Evolutionary conservation across 1,140 invertebrate genomes (phyloP), one percentile per base, ranked within the genome.

Genomic region (Ceratina japonica): DNA sequence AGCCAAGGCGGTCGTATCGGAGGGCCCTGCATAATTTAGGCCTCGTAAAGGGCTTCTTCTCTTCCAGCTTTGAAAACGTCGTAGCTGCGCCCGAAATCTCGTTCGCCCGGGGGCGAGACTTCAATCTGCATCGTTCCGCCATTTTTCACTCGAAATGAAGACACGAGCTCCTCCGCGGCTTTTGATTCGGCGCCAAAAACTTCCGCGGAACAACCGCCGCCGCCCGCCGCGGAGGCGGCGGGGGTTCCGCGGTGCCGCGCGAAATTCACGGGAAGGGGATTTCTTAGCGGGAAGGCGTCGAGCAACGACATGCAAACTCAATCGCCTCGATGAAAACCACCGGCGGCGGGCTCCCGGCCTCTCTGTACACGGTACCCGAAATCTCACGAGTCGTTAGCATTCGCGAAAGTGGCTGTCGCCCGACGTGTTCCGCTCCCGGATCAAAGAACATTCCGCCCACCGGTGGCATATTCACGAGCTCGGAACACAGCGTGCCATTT

Each of bases 301-400:
- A 63, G 22, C 72, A 52, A 65, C 37, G 63, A 22, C 75, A 77
- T 52, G 58, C 44, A 70, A 71, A 77, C 51, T 63, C 66, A 52
- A 71, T 61, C 22, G 51, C 18, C 24, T 31, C 24, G 49, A 2
- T 7, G 66, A n/a, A 52, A 69, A 69, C 22, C 65, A 27, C 22
- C 5, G n/a, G n/a, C n/a, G n/a, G 13, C 37, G 3, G 15, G 2
- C 62, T 37, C 31, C n/a, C 31, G 22, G 5, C 16, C 59, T 16
- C 59, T 16, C 71, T n/a, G 7, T 20, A 15, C 18, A 37, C 13
- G 7, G 8, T n/a, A 20, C 0, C 52, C 1, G 8, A 59, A 76
- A 76, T 61, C 74, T 69, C 64, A 59, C 54, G 64, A 68, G 64
- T 69, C 64, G 64, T 76, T 69, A 76, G 18, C 64, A 76, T 69